These are phyloP conservation scores for Crotalus tigris DNA, from an alignment of 2,113 vertebrate genomes.

Conservation along the genomic window DNA sequence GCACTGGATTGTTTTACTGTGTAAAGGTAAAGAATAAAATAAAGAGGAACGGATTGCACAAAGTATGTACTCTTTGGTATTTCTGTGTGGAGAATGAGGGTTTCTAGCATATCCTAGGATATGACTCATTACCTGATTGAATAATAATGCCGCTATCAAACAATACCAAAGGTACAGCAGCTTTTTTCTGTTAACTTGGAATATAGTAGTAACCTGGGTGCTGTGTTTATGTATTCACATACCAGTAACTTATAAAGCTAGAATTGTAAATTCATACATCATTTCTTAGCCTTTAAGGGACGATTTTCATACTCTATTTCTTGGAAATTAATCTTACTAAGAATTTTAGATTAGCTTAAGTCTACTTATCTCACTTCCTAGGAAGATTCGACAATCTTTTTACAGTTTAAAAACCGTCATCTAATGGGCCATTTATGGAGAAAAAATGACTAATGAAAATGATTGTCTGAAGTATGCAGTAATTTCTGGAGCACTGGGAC, in stretches of 20 bases:
- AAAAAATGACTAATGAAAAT: background rate
- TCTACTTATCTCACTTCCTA: background rate
- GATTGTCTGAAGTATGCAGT: background rate
- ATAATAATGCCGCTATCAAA: background rate
- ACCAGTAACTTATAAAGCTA: background rate
- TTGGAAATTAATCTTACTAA: background rate
- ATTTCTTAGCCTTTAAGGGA: background rate
- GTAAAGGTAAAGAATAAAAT: constrained; percentile 57
- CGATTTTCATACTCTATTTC: background rate
- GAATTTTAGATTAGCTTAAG: background rate
- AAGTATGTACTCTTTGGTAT: constrained; percentile 41
- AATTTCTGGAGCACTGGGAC: background rate
- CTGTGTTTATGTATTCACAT: background rate
- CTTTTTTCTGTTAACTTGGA: background rate
- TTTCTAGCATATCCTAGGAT: background rate
- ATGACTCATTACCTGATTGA: background rate
- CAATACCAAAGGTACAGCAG: background rate
- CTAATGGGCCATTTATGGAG: background rate
- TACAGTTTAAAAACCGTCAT: background rate
- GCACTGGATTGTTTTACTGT: constrained; percentile 66
- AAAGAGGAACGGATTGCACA: constrained; percentile 65
- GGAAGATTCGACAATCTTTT: background rate
- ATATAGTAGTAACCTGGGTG: background rate
- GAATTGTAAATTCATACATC: background rate
- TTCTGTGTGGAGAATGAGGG: background rate